Evolutionary conservation across 2,797 vertebrate genomes (phyloP), one percentile per base, ranked within the genome.

Genomic region (Rhinoraja longicauda): DNA sequence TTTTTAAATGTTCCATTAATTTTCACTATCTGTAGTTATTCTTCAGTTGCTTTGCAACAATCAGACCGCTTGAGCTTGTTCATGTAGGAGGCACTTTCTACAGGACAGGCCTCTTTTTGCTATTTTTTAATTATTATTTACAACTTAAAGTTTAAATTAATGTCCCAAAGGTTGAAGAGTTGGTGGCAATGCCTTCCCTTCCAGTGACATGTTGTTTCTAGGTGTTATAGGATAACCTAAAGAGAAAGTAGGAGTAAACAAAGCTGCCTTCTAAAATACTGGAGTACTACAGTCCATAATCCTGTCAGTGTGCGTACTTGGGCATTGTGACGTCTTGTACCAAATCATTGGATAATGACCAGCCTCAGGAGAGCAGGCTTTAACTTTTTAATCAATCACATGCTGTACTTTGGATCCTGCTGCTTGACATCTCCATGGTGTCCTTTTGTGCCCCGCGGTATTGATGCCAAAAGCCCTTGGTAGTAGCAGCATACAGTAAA

Each of bases 381-480:
- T 88, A 88, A 88, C 84, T 88, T 88, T 88, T 88, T 88, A 88
- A 88, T 88, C 84, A 88, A 67, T 88, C 84, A 67, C 84, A 88
- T 67, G 62, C 59, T 88, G 84, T 67, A 88, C 84, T 88, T 67
- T 64, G 84, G 84, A 88, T 67, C 62, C 64, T 24, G 84, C 62
- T 88, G 62, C 62, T 88, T 67, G 62, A 88, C 17, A 62, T 88
- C 62, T 67, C 84, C 84, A 88, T 62, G 84, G 59, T 88, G 62
- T 88, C 84, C 84, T 88, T 67, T 88, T 19, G 84, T 88, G 84
- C 84, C 84, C 84, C 36, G 62, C 62, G 10, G 62, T 67, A 32
- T 36, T 88, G 62, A 88, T 88, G 84, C 84, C 84, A 88, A 88
- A 88, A 88, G 59, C 32, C 84, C n/a, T 88, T 19, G 9, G 62